Percentiles rank a stretch among this genome's conserved stretches.
Evolutionary conservation across 2,113 vertebrate species (phyloP).

Genomic region (Regulus satrapa): DNA sequence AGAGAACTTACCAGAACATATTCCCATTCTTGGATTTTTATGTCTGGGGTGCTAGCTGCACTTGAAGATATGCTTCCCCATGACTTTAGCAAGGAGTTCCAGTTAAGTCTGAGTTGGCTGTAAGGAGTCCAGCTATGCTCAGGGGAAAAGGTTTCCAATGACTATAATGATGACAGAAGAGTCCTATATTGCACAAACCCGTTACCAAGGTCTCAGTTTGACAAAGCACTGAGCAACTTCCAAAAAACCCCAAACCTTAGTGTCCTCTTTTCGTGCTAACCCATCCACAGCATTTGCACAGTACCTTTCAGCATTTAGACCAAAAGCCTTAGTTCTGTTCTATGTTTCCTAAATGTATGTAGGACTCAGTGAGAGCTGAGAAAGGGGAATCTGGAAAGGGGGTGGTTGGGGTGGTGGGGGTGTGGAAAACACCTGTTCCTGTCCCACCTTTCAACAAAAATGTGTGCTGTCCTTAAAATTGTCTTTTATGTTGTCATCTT

Average conservation of each 20-base stretch:
- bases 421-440: not conserved
- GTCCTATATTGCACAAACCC: not conserved
- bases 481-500: not conserved
- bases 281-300: not conserved
- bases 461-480: not conserved
- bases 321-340: not conserved
- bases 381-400: not conserved
- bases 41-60: not conserved
- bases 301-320: not conserved
- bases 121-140: not conserved
- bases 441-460: not conserved
- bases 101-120: not conserved
- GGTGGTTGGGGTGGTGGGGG: fast-evolving
- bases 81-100: not conserved
- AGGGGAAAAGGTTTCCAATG: not conserved
- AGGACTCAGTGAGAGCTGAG: not conserved
- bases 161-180: fast-evolving
- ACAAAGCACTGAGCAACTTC: not conserved
- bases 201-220: not conserved
- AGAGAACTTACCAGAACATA: not conserved
- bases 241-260: fast-evolving
- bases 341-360: not conserved
- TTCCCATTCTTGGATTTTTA: not conserved
- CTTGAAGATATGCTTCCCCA: not conserved
- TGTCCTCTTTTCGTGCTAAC: not conserved